Evolutionary conservation across 2,797 vertebrate species (phyloP), one percentile per base, ranked within the genome.

Genomic region (Cynodonichthys magdalenae): DNA sequence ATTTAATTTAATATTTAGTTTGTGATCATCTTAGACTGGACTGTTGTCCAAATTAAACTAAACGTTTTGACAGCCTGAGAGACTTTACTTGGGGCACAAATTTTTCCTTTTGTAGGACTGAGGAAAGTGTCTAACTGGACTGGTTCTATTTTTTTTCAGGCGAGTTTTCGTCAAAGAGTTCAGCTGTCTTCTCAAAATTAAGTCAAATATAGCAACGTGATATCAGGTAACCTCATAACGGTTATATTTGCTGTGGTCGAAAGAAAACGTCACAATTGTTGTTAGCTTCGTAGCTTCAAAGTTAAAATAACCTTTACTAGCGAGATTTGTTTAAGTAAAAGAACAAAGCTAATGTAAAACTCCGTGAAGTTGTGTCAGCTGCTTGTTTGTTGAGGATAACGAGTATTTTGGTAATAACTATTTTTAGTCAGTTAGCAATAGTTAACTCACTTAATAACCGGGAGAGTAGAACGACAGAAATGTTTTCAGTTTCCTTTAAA

Each of bases 401-500:
- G 20, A 24, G 28, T 14, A 39, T 15, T 8, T 58, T 44, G 44
- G 20, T 61, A 28, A 66, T 60, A 47, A 50, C 58, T 27, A 12
- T 45, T 51, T n/a, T 59, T 67, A 12, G 60, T 65, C 19, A 53
- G 74, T 63, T 82, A 80, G 64, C 47, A 19, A 56, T 63, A 69
- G 63, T 63, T 41, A 20, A 39, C 49, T 53, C 39, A 62, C 1
- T 46, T 55, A 77, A 63, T 66, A 53, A 56, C 44, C n/a, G 55
- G 65, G 69, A 71, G 48, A 86, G 81, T 54, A 63, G 80, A 82
- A 9, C 49, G 63, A 65, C 66, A 72, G 51, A 59, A 24, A 53
- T 81, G 76, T 68, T 24, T 11, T 19, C 50, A 11, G 8, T 47
- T 74, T 73, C 6, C 66, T 24, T 44, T 63, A 15, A 46, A 59